Conservation (phyloP, 2,113 vertebrate genomes). For the Podarcis cretensis region DNA sequence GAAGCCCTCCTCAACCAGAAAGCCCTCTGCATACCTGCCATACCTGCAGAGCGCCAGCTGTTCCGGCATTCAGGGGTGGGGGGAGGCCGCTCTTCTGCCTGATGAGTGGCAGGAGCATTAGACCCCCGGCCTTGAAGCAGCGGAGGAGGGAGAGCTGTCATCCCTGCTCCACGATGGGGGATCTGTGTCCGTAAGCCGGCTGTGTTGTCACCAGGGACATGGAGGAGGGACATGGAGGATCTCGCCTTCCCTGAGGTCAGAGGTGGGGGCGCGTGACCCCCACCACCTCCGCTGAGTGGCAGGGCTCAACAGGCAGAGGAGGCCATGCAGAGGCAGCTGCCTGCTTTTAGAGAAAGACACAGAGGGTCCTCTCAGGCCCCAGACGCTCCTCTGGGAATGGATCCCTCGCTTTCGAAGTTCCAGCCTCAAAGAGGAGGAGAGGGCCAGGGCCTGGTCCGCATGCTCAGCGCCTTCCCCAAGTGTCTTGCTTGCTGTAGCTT, state of each 20-base stretch:
- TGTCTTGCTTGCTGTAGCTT: no score
- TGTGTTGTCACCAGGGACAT: neutral
- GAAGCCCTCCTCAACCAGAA: neutral
- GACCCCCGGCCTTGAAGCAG: neutral
- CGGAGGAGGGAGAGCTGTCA: neutral
- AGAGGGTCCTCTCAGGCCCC: no score
- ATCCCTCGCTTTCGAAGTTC: neutral
- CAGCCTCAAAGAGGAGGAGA: neutral
- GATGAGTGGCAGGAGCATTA: neutral
- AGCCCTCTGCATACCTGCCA: neutral
- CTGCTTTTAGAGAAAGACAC: no score
- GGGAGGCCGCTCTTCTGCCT: neutral
- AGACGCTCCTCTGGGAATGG: no score
- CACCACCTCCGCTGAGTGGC: neutral
- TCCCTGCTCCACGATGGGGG: neutral
- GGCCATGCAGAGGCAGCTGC: neutral
- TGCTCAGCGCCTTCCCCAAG: neutral
- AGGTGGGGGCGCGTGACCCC: neutral
- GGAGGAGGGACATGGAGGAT: neutral
- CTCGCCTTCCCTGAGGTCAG: neutral
- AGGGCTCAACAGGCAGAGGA: neutral
- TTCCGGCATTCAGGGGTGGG: neutral
- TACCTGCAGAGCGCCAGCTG: conserved; percentile 4
- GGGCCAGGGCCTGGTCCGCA: no score
- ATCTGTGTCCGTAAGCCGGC: no score